These are phyloP conservation scores for Gorsachius magnificus DNA, from an alignment of 2,797 vertebrate species.

Conservation along the genomic window DNA sequence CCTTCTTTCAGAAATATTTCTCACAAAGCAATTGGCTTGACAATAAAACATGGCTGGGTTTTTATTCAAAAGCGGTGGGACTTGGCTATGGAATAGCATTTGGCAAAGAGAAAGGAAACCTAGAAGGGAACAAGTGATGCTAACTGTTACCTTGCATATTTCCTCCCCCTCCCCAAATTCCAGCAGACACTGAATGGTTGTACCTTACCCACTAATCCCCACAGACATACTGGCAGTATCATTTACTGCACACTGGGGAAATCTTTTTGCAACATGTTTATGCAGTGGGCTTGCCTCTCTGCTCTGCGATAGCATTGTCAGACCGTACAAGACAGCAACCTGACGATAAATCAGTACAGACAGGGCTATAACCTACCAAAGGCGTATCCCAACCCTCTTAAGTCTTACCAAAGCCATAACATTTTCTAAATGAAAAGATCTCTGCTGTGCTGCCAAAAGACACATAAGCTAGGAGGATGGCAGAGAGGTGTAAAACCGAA, in stretches of 20 bases:
- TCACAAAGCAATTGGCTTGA: neutral
- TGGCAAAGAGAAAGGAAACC: constrained; percentile 34
- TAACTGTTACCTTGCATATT: neutral
- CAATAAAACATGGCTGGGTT: constrained; percentile 1
- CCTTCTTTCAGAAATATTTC: neutral
- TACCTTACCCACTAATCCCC: neutral
- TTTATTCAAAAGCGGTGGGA: neutral
- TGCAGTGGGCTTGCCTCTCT: neutral
- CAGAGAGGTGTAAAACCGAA: neutral
- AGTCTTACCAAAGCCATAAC: neutral
- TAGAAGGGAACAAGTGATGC: neutral
- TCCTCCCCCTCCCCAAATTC: neutral
- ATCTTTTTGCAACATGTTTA: neutral
- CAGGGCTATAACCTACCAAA: neutral
- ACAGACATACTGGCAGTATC: neutral
- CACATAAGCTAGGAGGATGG: neutral
- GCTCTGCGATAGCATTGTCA: neutral
- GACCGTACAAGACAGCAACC: neutral
- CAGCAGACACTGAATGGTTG: neutral
- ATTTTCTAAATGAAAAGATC: neutral
- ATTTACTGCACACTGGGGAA: neutral
- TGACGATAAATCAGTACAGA: neutral
- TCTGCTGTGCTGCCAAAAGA: constrained; percentile 24
- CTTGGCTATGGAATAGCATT: neutral
- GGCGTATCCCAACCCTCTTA: neutral